Base-by-base conservation (phyloP, 2,113 vertebrate genomes). In the Varanus salvator region DNA sequence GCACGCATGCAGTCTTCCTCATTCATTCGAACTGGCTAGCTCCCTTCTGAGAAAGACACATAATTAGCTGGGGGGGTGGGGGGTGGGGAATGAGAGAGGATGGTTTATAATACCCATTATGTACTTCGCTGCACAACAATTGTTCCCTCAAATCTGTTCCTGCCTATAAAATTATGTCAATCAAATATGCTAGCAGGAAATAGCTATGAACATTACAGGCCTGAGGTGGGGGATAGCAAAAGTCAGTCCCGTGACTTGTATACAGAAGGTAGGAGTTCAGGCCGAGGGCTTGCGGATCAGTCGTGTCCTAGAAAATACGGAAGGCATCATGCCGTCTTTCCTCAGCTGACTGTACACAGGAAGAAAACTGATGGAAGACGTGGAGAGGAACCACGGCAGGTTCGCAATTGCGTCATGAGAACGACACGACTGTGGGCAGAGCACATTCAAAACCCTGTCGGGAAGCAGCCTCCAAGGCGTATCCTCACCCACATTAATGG, bases 51-150 rank as follows among this genome's bases (percentile, higher is more conserved):
- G 93, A 91, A 90, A 91, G 92, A 72, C 87, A 91, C 92, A 91
- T 92, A 94, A 95, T 94, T 91, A 93, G 90, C 87, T 57, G 14
- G 17, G 1, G 29, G 57, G 86, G 86, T 90, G 34, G 23, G 17
- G 66, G n/a, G 0, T 25, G 48, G 14, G 3, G 29, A 91, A 29
- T 15, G 80, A 76, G 69, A 83, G 81, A 77, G 72, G 72, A 68
- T 92, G 94, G 95, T 94, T 94, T 95, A 27, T 92, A 95, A 91
- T 92, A 80, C 74, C 92, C 91, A 93, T 83, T 21, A 91, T 87
- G 84, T 90, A 90, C 89, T 93, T 77, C 68, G 76, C 5, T 91
- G 84, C 0, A 2, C 91, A 94, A 88, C 77, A 68, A 90, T 11
- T 1, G 89, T 88, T 93, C 90, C 88, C 82, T 89, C 91, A 85